Evolutionary conservation across 2,113 vertebrate species (phyloP), one percentile per base, ranked within the genome.

Genomic region (Colius striatus): DNA sequence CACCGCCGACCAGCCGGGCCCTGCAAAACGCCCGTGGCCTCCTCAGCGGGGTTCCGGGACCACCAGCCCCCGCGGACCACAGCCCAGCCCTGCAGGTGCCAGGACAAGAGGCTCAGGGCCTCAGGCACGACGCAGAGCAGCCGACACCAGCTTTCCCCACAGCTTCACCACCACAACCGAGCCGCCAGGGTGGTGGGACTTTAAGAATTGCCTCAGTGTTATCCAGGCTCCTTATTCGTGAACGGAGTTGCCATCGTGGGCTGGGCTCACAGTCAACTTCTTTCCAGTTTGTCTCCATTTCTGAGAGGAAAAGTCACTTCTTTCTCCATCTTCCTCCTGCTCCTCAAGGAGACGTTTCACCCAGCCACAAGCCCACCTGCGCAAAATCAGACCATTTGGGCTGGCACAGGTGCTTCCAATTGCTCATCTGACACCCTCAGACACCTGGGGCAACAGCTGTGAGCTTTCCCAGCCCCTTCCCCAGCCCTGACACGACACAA

Each of bases 301-400:
- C 10, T 1, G 1, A 5, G 6, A 68, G 2, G 2, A 2, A 41
- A 26, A 1, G 16, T 2, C 12, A 5, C 13, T 51, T 48, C 45
- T 29, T 51, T n/a, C 6, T 16, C 21, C 43, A n/a, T 22, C 21
- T 16, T 27, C 21, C 6, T 6, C 29, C 13, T 26, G 34, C 13
- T 2, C 0, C 27, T 2, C 0, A 1, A 3, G 13, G 7, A 13
- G 4, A 8, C 27, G 10, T 17, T 47, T 29, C 8, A 1, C 0
- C 16, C 9, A 16, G 10, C 57, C 63, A 1, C 50, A 2, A 50
- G 6, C 57, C 22, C 75, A 51, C 48, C 62, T 26, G 65, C 11
- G 13, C 43, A 18, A 16, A 6, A 25, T 2, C 29, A 34, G 19
- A 5, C 11, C 6, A 0, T 50, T 27, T 3, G 50, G 45, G 13